A percentile compares a stretch with the other conserved stretches of the same genome.
Evolutionary conservation across 2,888 invertebrate genomes (phyloP).

Genomic region (Limnephilus marmoratus): DNA sequence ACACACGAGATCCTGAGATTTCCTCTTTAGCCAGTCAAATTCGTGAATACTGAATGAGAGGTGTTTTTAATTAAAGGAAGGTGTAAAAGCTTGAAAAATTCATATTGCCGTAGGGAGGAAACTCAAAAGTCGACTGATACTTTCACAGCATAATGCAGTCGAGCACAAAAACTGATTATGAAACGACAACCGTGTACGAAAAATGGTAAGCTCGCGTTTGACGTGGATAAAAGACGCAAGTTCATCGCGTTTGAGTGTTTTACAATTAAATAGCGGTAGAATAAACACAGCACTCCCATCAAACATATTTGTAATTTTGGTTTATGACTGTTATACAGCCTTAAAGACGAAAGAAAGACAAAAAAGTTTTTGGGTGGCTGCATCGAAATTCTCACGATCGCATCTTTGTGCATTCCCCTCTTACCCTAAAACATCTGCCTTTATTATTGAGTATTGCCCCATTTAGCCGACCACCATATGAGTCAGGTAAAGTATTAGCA

Average conservation of each 20-base stretch:
- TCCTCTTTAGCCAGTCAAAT: too few species aligned
- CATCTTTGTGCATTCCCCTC: too few species aligned
- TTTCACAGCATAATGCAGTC: not conserved
- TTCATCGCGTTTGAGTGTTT: not conserved
- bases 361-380: too few species aligned
- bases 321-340: too few species aligned
- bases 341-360: too few species aligned
- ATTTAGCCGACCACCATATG: not conserved
- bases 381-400: too few species aligned
- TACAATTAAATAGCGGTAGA: not conserved
- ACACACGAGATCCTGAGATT: not conserved
- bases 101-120: not conserved
- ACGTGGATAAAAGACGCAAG: not conserved
- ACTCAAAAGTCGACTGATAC: not conserved
- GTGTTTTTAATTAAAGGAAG: not conserved
- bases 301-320: too few species aligned
- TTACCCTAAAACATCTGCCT: too few species aligned
- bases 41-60: too few species aligned
- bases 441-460: too few species aligned
- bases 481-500: not conserved
- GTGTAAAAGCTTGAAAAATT: not conserved
- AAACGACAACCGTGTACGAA: not conserved
- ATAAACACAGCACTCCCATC: too few species aligned
- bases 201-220: not conserved
- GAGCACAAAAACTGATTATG: too few species aligned